phyloP scores from a whole-genome alignment of 2,797 vertebrate species.

The Knipowitschia caucasica region DNA sequence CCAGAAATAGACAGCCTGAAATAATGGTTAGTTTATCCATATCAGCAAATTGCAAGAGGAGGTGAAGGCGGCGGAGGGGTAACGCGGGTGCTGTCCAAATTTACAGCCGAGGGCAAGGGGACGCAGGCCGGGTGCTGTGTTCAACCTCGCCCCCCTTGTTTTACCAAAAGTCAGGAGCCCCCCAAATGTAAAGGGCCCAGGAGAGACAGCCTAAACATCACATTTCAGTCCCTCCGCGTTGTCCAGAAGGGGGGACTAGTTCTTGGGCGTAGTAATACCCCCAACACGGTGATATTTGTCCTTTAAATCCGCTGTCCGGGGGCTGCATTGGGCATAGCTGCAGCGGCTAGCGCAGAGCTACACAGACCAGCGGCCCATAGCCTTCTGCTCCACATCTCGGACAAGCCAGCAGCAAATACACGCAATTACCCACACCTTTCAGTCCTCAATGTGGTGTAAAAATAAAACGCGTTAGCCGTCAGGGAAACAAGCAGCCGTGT shows the following conservation, averaged over 20 bases:
- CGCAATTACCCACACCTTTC: background rate
- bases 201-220: slow-evolving; percentile 51
- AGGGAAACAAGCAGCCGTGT: slow-evolving; percentile 60
- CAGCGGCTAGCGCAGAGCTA: slow-evolving; percentile 68
- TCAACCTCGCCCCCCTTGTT: slow-evolving; percentile 70
- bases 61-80: slow-evolving; percentile 7
- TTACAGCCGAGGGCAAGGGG: slow-evolving; percentile 36
- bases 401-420: slow-evolving; percentile 6
- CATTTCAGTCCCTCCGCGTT: slow-evolving; percentile 52
- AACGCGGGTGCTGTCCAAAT: slow-evolving; percentile 39
- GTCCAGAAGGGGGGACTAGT: slow-evolving; percentile 29
- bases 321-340: slow-evolving; percentile 64
- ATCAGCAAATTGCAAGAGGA: slow-evolving; percentile 47
- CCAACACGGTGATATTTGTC: slow-evolving; percentile 42
- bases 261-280: slow-evolving; percentile 39
- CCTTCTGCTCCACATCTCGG: slow-evolving; percentile 59
- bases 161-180: slow-evolving; percentile 55
- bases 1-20: slow-evolving; percentile 98
- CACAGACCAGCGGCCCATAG: slow-evolving; percentile 71
- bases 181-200: slow-evolving; percentile 52
- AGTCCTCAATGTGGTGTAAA: slow-evolving; percentile 16
- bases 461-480: slow-evolving; percentile 55
- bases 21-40: slow-evolving; percentile 99
- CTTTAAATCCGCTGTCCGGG: slow-evolving; percentile 52
- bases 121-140: slow-evolving; percentile 55